These are phyloP conservation scores for Pavo muticus DNA, from an alignment of 2,113 vertebrate genomes.

Conservation along the genomic window DNA sequence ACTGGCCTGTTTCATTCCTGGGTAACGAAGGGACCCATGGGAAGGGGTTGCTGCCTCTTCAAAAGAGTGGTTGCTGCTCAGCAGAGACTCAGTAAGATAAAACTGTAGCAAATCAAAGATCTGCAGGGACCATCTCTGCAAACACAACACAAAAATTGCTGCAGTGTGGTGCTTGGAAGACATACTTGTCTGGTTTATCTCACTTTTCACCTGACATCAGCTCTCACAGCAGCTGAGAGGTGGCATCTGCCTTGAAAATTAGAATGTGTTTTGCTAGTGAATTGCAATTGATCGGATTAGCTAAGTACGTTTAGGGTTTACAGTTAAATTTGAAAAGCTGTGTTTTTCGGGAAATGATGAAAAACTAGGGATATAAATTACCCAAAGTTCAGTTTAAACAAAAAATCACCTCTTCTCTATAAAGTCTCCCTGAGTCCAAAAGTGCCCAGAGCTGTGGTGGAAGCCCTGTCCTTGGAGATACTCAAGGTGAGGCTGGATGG, in stretches of 20 bases:
- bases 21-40: not conserved
- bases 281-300: conserved; percentile 73
- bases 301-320: conserved; percentile 48
- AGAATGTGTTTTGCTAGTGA: conserved; percentile 66
- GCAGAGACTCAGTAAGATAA: conserved; percentile 37
- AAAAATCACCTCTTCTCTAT: not conserved
- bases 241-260: conserved; percentile 74
- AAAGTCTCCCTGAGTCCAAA: not conserved
- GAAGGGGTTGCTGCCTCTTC: not conserved
- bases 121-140: conserved; percentile 52
- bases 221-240: conserved; percentile 60
- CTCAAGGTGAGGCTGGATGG: not conserved
- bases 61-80: conserved; percentile 3
- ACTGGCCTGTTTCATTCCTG: not conserved
- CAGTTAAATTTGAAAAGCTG: conserved; percentile 59
- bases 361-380: not conserved
- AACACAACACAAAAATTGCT: conserved; percentile 50
- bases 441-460: not conserved
- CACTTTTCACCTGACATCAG: conserved; percentile 52
- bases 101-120: conserved; percentile 60
- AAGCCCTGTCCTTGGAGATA: not conserved
- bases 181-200: conserved; percentile 46
- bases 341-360: conserved; percentile 1
- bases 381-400: conserved; percentile 2
- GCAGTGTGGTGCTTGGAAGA: conserved; percentile 49